These are phyloP conservation scores for Smittia sp. DNA, from an alignment of 2,888 invertebrate species.

Conservation along the genomic window DNA sequence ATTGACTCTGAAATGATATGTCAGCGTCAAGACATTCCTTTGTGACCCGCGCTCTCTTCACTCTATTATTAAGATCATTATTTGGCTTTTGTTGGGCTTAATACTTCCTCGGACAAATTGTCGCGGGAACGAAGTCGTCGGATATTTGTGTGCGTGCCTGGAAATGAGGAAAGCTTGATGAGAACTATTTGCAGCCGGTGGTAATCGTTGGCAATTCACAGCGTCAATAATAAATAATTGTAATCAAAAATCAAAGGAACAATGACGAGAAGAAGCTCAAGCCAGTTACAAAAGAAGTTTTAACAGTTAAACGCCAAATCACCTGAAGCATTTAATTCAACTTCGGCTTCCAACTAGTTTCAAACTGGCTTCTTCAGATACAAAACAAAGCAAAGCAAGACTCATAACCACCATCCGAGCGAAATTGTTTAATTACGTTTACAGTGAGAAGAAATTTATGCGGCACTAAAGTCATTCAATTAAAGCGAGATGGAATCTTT, in stretches of 20 bases:
- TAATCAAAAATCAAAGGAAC: not conserved
- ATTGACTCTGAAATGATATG: not conserved
- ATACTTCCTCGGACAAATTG: slow-evolving; percentile 17
- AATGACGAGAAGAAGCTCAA: not conserved
- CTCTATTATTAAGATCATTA: slow-evolving; percentile 7
- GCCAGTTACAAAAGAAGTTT: not conserved
- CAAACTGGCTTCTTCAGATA: not conserved
- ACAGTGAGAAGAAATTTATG: not conserved
- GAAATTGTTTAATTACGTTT: slow-evolving; percentile 6
- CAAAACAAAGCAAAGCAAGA: not conserved
- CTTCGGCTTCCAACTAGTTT: not conserved
- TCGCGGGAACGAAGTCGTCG: not conserved
- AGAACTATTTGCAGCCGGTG: not conserved
- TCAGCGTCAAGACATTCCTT: not conserved
- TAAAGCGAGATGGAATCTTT: not conserved
- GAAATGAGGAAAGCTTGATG: not conserved
- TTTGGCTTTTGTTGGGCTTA: not conserved
- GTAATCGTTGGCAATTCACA: not conserved
- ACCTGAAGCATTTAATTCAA: slow-evolving; percentile 1
- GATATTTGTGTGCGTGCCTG: not conserved
- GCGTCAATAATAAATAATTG: not conserved
- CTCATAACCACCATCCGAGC: not conserved
- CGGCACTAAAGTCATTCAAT: not conserved
- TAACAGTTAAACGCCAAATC: slow-evolving; percentile 7
- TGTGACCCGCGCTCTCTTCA: slow-evolving; percentile 1